Percentiles rank a stretch among this genome's conserved stretches.
phyloP scores from a whole-genome alignment of 2,113 vertebrate genomes.

The Sinosuthora webbiana region DNA sequence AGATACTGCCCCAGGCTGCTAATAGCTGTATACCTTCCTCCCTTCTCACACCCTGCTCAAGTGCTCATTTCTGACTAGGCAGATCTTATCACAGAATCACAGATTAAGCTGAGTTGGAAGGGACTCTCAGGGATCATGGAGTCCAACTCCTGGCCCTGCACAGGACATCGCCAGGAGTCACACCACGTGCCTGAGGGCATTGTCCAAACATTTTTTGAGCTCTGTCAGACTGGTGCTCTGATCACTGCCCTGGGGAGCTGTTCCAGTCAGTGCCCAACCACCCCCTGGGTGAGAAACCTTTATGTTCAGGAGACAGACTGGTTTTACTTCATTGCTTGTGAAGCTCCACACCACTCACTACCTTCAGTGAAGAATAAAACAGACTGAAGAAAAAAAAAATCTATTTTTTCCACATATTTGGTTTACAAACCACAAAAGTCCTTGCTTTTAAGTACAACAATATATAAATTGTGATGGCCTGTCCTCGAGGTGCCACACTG shows the following conservation, averaged over 20 bases:
- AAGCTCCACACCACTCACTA: neutral
- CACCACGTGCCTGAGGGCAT: fast-evolving
- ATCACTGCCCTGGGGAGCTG: neutral
- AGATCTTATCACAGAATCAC: neutral
- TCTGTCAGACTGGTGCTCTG: neutral
- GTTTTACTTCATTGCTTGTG: neutral
- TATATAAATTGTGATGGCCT: neutral
- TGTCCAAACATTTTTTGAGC: neutral
- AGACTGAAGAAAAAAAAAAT: neutral
- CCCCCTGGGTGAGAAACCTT: neutral
- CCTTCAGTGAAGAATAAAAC: neutral
- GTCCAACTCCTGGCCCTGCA: neutral
- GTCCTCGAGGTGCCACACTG: neutral
- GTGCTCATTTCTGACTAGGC: neutral
- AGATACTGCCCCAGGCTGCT: neutral
- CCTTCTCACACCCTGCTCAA: neutral
- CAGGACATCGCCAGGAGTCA: neutral
- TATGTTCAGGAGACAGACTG: neutral
- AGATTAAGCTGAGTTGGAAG: neutral
- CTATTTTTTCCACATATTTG: neutral
- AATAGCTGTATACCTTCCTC: neutral
- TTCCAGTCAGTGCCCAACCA: neutral
- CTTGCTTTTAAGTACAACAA: neutral
- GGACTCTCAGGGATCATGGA: neutral
- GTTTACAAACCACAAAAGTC: neutral